A percentile compares a stretch with the other conserved stretches of the same genome.
These are phyloP conservation scores for Phengaris arion DNA, from an alignment of 2,888 invertebrate species.

Conservation along the genomic window DNA sequence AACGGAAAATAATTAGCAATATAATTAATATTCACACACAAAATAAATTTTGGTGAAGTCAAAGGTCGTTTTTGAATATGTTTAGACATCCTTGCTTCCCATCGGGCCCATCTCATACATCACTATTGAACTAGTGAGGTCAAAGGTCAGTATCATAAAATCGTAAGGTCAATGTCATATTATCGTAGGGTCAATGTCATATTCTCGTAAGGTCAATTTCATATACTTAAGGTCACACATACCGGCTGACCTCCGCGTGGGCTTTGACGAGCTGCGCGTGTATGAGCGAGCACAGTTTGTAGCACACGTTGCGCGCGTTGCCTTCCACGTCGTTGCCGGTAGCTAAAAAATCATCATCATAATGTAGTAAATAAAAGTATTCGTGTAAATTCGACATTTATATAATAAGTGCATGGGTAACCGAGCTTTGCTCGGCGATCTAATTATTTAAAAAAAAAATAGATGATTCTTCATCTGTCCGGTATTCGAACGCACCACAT, in stretches of 20 bases:
- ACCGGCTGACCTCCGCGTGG: slow-evolving; percentile 87
- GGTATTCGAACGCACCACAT: no score
- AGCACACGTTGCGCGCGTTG: slow-evolving; percentile 81
- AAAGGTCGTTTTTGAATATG: background rate
- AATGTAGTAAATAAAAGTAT: no score
- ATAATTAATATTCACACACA: slow-evolving; percentile 1
- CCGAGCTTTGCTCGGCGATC: no score
- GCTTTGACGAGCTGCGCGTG: slow-evolving; percentile 89
- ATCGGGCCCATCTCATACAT: no score
- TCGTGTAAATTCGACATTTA: no score
- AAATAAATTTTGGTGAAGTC: background rate
- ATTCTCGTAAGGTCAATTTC: background rate
- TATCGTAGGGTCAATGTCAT: background rate
- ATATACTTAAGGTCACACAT: slow-evolving; percentile 43
- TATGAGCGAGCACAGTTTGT: slow-evolving; percentile 87
- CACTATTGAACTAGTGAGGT: background rate
- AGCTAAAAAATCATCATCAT: slow-evolving; percentile 34
- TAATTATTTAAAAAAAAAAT: no score
- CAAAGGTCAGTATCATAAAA: background rate
- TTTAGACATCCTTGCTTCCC: background rate
- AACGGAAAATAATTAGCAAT: background rate
- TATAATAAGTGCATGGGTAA: no score
- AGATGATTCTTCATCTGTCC: no score
- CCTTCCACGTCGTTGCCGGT: slow-evolving; percentile 51
- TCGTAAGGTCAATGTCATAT: no score